Percentiles rank a stretch among this genome's conserved stretches.
phyloP scores from a whole-genome alignment of 2,797 vertebrate genomes.

The Pangasius sanitwongsei region DNA sequence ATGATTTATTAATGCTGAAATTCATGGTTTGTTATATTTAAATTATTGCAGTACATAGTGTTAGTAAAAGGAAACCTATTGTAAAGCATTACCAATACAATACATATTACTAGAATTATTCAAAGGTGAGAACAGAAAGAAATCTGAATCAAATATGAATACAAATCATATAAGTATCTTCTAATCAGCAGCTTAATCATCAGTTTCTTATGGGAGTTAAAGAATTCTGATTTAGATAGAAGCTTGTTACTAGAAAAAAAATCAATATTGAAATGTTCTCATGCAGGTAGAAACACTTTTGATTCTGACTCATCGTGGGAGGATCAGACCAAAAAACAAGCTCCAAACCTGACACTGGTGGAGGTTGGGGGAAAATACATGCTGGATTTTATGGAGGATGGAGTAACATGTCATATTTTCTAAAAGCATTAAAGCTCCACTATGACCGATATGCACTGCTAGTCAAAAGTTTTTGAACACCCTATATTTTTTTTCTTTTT shows the following conservation, averaged over 20 bases:
- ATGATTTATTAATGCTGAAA: background rate
- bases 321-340: background rate
- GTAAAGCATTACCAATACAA: background rate
- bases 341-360: background rate
- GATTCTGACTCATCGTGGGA: background rate
- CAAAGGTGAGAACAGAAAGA: background rate
- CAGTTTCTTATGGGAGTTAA: background rate
- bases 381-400: constrained; percentile 8
- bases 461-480: background rate
- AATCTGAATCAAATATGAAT: background rate
- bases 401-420: background rate
- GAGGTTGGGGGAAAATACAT: background rate
- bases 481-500: background rate
- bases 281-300: background rate
- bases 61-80: background rate
- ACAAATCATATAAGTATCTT: background rate
- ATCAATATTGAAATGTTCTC: background rate
- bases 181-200: background rate
- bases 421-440: background rate
- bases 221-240: background rate
- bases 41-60: background rate
- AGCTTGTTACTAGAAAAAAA: background rate
- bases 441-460: background rate
- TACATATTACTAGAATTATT: too few relatives aligned
- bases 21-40: background rate